Conservation (phyloP, 2,888 invertebrate species). For the Calliphora vomitoria region DNA sequence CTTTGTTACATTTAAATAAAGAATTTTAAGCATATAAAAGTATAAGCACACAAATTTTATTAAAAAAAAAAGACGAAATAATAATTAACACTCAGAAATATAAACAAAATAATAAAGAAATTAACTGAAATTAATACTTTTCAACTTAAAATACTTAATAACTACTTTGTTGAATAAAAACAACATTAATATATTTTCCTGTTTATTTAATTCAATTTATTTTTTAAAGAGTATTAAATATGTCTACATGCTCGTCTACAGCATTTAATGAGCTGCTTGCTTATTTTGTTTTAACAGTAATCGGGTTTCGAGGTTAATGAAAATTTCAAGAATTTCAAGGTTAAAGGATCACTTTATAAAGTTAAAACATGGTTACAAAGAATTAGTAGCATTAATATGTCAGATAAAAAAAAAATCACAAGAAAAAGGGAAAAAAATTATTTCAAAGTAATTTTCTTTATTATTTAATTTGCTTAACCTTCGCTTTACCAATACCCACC, state of each 20-base stretch:
- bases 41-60: not conserved
- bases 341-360: not conserved
- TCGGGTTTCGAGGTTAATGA: not conserved
- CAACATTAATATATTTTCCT: not conserved
- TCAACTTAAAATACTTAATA: not conserved
- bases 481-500: too few relatives aligned
- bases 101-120: not conserved
- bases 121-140: not conserved
- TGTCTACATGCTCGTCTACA: not conserved
- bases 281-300: not conserved
- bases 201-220: not conserved
- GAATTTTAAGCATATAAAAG: not conserved
- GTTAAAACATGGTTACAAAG: not conserved
- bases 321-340: not conserved
- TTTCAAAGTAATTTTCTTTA: not conserved
- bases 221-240: not conserved
- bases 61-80: not conserved
- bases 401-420: not conserved
- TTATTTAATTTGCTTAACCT: not conserved
- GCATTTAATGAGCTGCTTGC: not conserved
- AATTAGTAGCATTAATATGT: not conserved
- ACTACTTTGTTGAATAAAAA: not conserved
- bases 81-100: not conserved
- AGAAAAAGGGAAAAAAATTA: not conserved
- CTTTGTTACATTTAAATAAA: not conserved